phyloP scores from a whole-genome alignment of 2,797 vertebrate genomes.

The Pogoniulus pusillus region DNA sequence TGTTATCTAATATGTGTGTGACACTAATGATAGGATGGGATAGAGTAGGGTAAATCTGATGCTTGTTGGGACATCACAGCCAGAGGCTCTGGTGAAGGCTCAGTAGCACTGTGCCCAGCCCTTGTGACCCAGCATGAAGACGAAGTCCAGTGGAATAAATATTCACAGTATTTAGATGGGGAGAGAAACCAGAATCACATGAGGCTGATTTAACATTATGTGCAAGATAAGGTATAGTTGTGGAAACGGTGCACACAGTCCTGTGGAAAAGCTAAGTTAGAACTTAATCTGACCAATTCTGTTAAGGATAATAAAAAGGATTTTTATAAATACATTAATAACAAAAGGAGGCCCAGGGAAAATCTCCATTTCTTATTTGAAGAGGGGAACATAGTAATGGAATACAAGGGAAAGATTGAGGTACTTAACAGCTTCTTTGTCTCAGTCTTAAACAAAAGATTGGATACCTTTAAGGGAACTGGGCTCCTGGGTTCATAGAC shows the following conservation, averaged over 20 bases:
- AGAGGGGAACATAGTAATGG: no score
- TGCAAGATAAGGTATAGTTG: not conserved
- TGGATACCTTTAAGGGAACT: no score
- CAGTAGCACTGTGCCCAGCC: not conserved
- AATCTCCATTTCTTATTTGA: no score
- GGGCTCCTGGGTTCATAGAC: no score
- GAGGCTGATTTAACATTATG: not conserved
- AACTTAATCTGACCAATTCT: no score
- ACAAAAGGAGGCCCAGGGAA: no score
- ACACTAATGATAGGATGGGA: not conserved
- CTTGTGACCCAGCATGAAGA: fast-evolving
- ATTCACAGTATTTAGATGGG: not conserved
- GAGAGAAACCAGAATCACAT: not conserved
- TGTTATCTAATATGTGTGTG: fast-evolving
- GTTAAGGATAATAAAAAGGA: no score
- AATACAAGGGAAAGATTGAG: no score
- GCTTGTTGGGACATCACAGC: not conserved
- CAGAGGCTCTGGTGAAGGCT: not conserved
- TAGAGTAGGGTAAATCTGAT: not conserved
- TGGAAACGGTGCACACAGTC: not conserved
- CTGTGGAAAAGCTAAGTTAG: no score
- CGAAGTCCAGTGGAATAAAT: not conserved
- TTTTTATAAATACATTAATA: no score
- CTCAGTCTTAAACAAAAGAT: no score
- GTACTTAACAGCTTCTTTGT: no score